Conservation (phyloP, 2,888 invertebrate species). For the Drosophila macrospina region DNA sequence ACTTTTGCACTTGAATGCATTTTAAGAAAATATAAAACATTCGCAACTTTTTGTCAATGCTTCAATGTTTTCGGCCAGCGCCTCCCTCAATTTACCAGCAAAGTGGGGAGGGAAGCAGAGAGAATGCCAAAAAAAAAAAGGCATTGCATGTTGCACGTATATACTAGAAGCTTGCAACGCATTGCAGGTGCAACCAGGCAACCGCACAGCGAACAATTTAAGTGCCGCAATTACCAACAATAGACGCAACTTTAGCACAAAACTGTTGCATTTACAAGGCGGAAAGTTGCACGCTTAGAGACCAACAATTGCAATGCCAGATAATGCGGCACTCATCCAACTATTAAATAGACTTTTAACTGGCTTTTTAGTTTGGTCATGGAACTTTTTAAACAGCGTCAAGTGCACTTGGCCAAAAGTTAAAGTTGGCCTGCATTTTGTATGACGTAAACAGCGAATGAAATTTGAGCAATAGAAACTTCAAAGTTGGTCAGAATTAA, state of each 20-base stretch:
- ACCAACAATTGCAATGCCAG: constrained; percentile 16
- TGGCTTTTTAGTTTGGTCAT: constrained; percentile 36
- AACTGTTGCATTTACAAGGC: constrained; percentile 49
- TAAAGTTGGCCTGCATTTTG: constrained; percentile 16
- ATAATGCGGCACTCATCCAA: constrained; percentile 49
- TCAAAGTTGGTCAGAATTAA: background rate
- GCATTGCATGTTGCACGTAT: background rate
- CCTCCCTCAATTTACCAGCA: constrained; percentile 20
- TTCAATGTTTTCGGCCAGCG: constrained; percentile 8
- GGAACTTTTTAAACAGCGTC: constrained; percentile 26
- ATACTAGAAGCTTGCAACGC: constrained; percentile 9
- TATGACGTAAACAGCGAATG: background rate
- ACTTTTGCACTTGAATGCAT: constrained; percentile 36
- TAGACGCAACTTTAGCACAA: constrained; percentile 44
- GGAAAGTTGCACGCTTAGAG: constrained; percentile 38
- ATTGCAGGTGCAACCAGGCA: constrained; percentile 28
- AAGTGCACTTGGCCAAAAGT: constrained; percentile 33
- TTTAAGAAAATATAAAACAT: constrained; percentile 13
- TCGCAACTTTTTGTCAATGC: constrained; percentile 25
- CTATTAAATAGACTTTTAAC: constrained; percentile 32
- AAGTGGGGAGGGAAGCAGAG: background rate
- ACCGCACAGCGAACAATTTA: constrained; percentile 35
- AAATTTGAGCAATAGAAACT: background rate
- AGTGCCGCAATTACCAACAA: constrained; percentile 70
- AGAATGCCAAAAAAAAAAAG: constrained; percentile 1